Percentiles rank a stretch among this genome's conserved stretches.
Conservation (phyloP, 1,140 invertebrate genomes). For the Drosophila arizonae region DNA sequence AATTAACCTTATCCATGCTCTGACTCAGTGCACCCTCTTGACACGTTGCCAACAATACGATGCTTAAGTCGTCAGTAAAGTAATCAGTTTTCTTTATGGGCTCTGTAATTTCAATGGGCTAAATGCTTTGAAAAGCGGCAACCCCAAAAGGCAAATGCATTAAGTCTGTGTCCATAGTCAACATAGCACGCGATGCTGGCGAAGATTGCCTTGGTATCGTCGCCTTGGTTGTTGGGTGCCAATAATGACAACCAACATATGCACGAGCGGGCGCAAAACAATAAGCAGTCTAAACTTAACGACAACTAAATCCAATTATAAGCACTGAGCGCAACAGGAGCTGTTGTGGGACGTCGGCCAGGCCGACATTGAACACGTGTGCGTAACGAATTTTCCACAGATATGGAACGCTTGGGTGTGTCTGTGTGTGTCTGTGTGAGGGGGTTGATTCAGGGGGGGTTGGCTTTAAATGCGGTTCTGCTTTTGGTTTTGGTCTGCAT, state of each 20-base stretch:
- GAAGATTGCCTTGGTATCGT: conserved; percentile 29
- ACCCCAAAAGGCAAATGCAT: conserved; percentile 30
- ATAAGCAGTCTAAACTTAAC: conserved; percentile 69
- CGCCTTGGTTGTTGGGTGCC: conserved; percentile 29
- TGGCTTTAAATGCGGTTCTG: conserved; percentile 34
- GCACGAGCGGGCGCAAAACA: conserved; percentile 47
- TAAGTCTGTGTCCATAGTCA: conserved; percentile 19
- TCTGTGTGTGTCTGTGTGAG: conserved; percentile 3
- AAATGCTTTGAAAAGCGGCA: conserved; percentile 13
- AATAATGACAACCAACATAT: conserved; percentile 66
- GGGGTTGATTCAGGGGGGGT: conserved; percentile 10
- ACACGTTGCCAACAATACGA: conserved; percentile 9
- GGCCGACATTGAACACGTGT: conserved; percentile 60
- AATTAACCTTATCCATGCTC: conserved; percentile 55
- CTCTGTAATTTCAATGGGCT: conserved; percentile 39
- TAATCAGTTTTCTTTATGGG: conserved; percentile 49
- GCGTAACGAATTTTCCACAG: conserved; percentile 62
- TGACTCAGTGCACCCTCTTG: conserved; percentile 20
- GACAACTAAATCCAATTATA: conserved; percentile 79
- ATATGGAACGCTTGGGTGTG: background rate
- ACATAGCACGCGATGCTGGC: conserved; percentile 31
- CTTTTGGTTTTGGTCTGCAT: conserved; percentile 22
- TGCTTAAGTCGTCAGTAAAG: conserved; percentile 14
- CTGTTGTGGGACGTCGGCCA: conserved; percentile 15
- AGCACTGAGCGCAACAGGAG: conserved; percentile 61